Evolutionary conservation across 2,888 invertebrate genomes (phyloP), one percentile per base, ranked within the genome.

Genomic region (Scaptomyza reducta): DNA sequence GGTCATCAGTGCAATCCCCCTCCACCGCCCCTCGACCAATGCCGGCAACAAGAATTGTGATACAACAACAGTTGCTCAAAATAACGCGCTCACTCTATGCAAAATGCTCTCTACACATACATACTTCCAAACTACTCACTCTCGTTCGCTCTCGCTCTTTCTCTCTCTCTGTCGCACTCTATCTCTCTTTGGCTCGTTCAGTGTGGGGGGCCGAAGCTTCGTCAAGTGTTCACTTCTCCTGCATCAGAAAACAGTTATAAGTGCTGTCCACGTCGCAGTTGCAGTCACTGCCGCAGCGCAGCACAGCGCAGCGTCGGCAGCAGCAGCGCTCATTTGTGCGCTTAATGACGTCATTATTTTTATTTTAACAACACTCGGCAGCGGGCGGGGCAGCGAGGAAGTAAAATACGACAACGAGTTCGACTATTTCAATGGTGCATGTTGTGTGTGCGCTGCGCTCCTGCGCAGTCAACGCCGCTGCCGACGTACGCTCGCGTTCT

Each of bases 261-360:
- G 67, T 77, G 80, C 81, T 76, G 81, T 65, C 64, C 50, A 47
- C 54, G 86, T 51, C 57, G 56, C 50, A 69, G 55, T 55, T 11
- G 57, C 60, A 47, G 67, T 51, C 41, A 44, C 22, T 29, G 58
- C 54, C 13, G 45, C 53, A 50, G 64, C 41, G n/a, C n/a, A n/a
- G n/a, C n/a, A n/a, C n/a, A n/a, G n/a, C n/a, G n/a, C 49, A n/a
- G 53, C 49, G 40, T 60, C 64, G 38, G 47, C 57, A 33, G 69
- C 79, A 80, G 88, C 85, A 70, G 80, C 84, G 84, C 84, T 85
- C 84, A 85, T 85, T 85, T 85, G 84, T 83, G 88, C 77, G 77
- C 88, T 82, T 85, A 85, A 85, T 85, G 84, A 85, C 84, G 84
- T 85, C 84, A 85, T 85, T 85, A 85, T 85, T 85, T 84, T 85